Evolutionary conservation across 2,888 invertebrate genomes (phyloP), one percentile per base, ranked within the genome.

Genomic region (Caenorhabditis becei): DNA sequence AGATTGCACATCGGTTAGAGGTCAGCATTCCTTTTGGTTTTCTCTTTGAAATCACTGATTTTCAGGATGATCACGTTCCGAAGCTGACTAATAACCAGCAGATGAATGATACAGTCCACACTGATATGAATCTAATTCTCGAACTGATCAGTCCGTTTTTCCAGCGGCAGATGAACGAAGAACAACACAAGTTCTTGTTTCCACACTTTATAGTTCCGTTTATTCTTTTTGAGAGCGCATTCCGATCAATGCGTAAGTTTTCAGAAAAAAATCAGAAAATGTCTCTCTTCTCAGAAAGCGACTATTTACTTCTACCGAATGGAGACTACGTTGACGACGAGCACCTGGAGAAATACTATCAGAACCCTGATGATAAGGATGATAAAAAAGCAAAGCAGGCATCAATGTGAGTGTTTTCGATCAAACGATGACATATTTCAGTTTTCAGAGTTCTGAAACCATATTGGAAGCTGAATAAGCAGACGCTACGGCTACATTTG

Each of bases 381-480:
- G 23, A 37, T 16, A 4, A 23, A 7, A 41, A 28, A 2, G 77
- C 63, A 14, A 51, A 54, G 18, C n/a, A 23, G 23, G 69, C 69
- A 1, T 23, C 59, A 4, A 18, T 47, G 77, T 77, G 23, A 56
- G 66, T 28, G 8, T 44, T n/a, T 20, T 35, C 20, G 1, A 1
- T 7, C 16, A 56, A 8, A 37, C 1, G 18, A 14, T 28, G 23
- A n/a, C 10, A 51, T 23, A 53, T 23, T 35, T 4, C 4, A 0
- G 11, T 10, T 62, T 77, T 26, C 51, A 77, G 77, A 59, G 20
- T 77, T 2, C 51, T 77, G 32, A 20, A 51, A 47, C 77, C 77
- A 11, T 77, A 77, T 28, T 75, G 75, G 75, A 51, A 26, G 23
- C 7, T 75, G 41, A 59, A 67, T 32, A 51, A 67, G 14, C 41